These are phyloP conservation scores for Latheticus oryzae DNA, from an alignment of 2,888 invertebrate species.

Conservation along the genomic window DNA sequence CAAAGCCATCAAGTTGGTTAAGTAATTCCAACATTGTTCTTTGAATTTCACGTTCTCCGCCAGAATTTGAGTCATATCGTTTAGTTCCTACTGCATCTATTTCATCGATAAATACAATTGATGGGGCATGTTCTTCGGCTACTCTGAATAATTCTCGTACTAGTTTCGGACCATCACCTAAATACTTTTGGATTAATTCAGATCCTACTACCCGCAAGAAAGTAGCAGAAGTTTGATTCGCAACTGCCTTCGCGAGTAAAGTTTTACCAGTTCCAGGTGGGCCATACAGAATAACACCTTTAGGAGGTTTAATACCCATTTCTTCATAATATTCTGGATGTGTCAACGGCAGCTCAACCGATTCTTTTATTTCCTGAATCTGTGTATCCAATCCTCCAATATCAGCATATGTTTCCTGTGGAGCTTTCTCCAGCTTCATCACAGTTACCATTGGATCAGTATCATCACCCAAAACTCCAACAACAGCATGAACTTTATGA, in stretches of 20 bases:
- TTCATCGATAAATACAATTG: conserved; percentile 99
- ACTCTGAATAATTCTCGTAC: conserved; percentile 98
- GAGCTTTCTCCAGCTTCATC: conserved; percentile 99
- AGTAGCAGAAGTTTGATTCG: conserved; percentile 99
- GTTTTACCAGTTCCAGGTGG: conserved; percentile 99
- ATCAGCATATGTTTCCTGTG: conserved; percentile 99
- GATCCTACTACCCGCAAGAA: conserved; percentile 99
- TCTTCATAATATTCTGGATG: conserved; percentile 99
- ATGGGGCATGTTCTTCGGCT: conserved; percentile 99
- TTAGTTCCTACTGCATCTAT: conserved; percentile 99
- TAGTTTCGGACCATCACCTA: conserved; percentile 98
- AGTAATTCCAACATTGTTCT: conserved; percentile 98
- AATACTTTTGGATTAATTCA: conserved; percentile 98
- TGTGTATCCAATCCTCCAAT: conserved; percentile 98
- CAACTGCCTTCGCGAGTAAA: conserved; percentile 97
- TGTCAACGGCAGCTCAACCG: conserved; percentile 97
- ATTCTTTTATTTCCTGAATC: conserved; percentile 98
- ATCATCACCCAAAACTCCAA: conserved; percentile 93
- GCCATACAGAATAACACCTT: conserved; percentile 98
- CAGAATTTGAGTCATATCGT: conserved; percentile 98
- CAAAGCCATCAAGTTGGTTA: conserved; percentile 98
- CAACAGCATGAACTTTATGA: conserved; percentile 99
- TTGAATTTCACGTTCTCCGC: conserved; percentile 99
- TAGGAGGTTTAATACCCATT: conserved; percentile 99
- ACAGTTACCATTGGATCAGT: conserved; percentile 99